These are phyloP conservation scores for Hemicrepidius hirtus DNA, from an alignment of 2,888 invertebrate species.

Conservation along the genomic window DNA sequence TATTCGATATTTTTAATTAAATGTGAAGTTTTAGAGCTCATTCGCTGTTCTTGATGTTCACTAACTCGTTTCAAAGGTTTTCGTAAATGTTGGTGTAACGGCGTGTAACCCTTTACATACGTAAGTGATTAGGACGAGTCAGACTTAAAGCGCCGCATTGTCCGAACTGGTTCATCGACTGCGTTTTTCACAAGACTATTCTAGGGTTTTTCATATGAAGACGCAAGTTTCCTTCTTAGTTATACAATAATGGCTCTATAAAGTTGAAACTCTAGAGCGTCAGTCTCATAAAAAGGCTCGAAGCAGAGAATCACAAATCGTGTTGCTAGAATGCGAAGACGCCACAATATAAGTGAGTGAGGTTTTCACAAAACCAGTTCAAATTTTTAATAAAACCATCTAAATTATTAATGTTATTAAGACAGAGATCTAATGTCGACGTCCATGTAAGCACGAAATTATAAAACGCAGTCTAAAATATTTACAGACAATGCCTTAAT, in stretches of 20 bases:
- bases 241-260: slow-evolving; percentile 14
- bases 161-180: slow-evolving; percentile 22
- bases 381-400: not conserved
- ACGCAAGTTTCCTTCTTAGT: slow-evolving; percentile 9
- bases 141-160: slow-evolving; percentile 6
- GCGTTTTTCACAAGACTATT: slow-evolving; percentile 6
- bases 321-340: not conserved
- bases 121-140: not conserved
- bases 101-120: not conserved
- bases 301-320: slow-evolving; percentile 6
- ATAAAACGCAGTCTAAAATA: not conserved
- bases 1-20: too few relatives aligned
- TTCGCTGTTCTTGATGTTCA: too few relatives aligned
- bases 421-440: not conserved
- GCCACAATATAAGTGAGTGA: not conserved
- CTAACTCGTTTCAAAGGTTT: too few relatives aligned
- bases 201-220: slow-evolving; percentile 1
- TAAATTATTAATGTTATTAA: slow-evolving; percentile 8
- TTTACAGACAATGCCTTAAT: slow-evolving; percentile 16
- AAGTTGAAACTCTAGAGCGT: not conserved
- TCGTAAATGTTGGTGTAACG: too few relatives aligned
- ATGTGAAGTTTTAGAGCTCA: too few relatives aligned
- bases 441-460: not conserved
- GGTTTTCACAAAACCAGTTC: not conserved
- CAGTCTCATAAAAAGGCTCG: not conserved